Percentiles rank a stretch among this genome's conserved stretches.
Evolutionary conservation across 2,113 vertebrate genomes (phyloP).

Genomic region (Callospermophilus lateralis): DNA sequence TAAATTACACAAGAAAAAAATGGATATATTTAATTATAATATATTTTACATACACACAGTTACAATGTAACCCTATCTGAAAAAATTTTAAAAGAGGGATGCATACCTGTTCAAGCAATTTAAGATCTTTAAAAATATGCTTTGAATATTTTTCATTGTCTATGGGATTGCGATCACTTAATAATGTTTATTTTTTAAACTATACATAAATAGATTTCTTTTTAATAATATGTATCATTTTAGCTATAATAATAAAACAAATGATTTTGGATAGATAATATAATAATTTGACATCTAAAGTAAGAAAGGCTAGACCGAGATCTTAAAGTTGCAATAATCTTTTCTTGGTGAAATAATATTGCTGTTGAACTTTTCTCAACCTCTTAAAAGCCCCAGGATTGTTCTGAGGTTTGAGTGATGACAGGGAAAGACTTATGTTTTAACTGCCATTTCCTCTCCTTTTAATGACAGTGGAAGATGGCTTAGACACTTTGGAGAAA

Average conservation of each 20-base stretch:
- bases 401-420: constrained; percentile 10
- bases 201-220: background rate
- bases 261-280: background rate
- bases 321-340: background rate
- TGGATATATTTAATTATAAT: background rate
- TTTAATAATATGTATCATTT: background rate
- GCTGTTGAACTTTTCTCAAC: background rate
- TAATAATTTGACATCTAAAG: background rate
- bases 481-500: constrained; percentile 15
- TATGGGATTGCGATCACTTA: background rate
- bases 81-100: constrained; percentile 44
- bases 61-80: background rate
- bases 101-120: background rate
- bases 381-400: background rate
- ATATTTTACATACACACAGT: background rate
- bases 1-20: background rate
- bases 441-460: background rate
- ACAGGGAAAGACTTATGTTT: background rate
- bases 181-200: background rate
- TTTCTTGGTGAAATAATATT: background rate
- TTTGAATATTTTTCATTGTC: background rate
- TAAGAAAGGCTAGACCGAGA: background rate
- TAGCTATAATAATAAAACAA: constrained; percentile 17
- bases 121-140: background rate
- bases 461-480: constrained; percentile 8